Evolutionary conservation across 2,888 invertebrate species (phyloP).

Genomic region (Pinctada fucata): DNA sequence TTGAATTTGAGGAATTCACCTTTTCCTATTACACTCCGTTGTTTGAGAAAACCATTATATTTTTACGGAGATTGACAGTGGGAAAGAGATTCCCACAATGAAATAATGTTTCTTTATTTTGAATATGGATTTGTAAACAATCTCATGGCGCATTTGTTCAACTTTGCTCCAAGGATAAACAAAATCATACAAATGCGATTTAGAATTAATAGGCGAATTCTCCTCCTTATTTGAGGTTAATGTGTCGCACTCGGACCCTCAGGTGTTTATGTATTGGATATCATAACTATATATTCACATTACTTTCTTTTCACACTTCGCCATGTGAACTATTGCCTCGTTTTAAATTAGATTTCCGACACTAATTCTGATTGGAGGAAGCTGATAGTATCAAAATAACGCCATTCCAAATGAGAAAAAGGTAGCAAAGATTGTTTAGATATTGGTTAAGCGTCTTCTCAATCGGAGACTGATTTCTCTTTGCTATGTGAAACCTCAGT

Average conservation of each 20-base stretch:
- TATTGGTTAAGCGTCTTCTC: too few species aligned
- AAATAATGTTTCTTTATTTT: constrained; percentile 31
- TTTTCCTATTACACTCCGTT: too few species aligned
- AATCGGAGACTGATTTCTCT: too few species aligned
- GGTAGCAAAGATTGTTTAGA: too few species aligned
- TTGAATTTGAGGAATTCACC: too few species aligned
- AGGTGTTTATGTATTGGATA: background rate
- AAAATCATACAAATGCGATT: background rate
- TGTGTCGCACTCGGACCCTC: background rate
- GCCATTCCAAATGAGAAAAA: too few species aligned
- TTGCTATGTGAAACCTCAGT: too few species aligned
- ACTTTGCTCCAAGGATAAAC: constrained; percentile 26
- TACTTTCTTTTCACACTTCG: background rate
- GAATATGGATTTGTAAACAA: constrained; percentile 28
- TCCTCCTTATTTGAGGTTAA: background rate
- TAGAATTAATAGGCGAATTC: background rate
- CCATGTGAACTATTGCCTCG: background rate
- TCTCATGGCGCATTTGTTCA: constrained; percentile 21
- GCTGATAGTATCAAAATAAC: too few species aligned
- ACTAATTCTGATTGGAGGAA: too few species aligned
- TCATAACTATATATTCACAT: background rate
- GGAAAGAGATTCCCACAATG: background rate
- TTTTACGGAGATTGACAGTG: constrained; percentile 2
- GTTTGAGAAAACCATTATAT: too few species aligned
- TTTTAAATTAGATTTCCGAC: too few species aligned